Conservation (phyloP, 2,113 vertebrate species). For the Pagrus major region DNA sequence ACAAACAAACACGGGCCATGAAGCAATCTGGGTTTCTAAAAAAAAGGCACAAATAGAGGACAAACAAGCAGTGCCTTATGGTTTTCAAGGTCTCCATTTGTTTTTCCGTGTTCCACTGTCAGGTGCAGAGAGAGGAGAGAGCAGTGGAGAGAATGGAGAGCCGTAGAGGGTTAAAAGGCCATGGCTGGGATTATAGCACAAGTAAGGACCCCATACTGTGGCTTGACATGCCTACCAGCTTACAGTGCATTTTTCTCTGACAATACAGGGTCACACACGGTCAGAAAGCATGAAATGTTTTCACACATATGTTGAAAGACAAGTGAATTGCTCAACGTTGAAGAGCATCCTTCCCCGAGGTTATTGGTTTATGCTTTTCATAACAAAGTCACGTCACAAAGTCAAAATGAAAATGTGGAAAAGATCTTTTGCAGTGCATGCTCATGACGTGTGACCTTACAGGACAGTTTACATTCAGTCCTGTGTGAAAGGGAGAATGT, state of each 20-base stretch:
- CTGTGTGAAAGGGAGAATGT: too few relatives aligned
- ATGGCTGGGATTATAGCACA: slow-evolving; percentile 81
- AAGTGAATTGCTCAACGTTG: slow-evolving; percentile 45
- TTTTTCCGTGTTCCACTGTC: slow-evolving; percentile 82
- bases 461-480: too few relatives aligned
- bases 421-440: neutral
- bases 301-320: slow-evolving; percentile 75
- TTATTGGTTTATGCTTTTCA: slow-evolving; percentile 52
- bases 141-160: slow-evolving; percentile 68
- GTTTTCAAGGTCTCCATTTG: slow-evolving; percentile 86
- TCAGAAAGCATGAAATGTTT: slow-evolving; percentile 76
- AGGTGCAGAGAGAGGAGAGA: slow-evolving; percentile 60
- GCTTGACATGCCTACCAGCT: slow-evolving; percentile 81
- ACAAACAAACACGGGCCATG: slow-evolving; percentile 54
- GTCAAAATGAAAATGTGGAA: slow-evolving; percentile 50
- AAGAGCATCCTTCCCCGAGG: slow-evolving; percentile 61
- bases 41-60: slow-evolving; percentile 70
- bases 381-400: slow-evolving; percentile 60
- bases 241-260: slow-evolving; percentile 83
- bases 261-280: slow-evolving; percentile 78
- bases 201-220: slow-evolving; percentile 83
- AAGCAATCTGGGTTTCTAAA: slow-evolving; percentile 23
- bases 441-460: slow-evolving; percentile 32
- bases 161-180: slow-evolving; percentile 79
- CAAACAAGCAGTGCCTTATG: slow-evolving; percentile 81